Conservation (phyloP, 2,888 invertebrate genomes). For the Priocnemis perturbator region DNA sequence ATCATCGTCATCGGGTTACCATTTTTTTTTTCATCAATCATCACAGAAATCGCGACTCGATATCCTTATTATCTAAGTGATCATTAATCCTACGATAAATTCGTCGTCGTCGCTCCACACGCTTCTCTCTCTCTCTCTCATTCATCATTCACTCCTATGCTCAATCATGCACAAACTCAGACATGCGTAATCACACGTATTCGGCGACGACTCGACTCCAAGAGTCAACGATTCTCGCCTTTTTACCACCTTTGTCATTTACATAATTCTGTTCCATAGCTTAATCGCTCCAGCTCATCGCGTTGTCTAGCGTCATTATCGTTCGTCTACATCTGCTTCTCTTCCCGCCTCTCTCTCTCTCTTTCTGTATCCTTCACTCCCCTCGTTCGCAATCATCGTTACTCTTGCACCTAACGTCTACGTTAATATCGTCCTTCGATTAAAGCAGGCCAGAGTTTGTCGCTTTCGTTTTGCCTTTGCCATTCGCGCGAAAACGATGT, state of each 20-base stretch:
- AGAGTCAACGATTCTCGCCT: no score
- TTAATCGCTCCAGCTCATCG: no score
- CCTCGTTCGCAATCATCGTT: constrained; percentile 11
- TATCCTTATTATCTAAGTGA: constrained; percentile 26
- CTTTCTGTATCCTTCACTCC: no score
- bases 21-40: constrained; percentile 34
- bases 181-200: background rate
- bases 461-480: no score
- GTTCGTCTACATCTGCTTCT: no score
- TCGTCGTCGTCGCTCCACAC: constrained; percentile 2
- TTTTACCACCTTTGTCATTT: no score
- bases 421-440: constrained; percentile 28
- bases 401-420: constrained; percentile 6
- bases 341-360: no score
- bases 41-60: constrained; percentile 61
- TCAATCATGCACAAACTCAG: background rate
- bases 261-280: no score
- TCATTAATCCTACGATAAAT: background rate
- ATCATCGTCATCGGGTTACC: background rate
- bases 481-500: constrained; percentile 45
- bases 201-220: background rate
- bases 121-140: background rate
- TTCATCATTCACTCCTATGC: background rate
- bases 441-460: constrained; percentile 53
- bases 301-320: no score